Evolutionary conservation across 2,113 vertebrate species (phyloP).

Genomic region (Garra rufa): DNA sequence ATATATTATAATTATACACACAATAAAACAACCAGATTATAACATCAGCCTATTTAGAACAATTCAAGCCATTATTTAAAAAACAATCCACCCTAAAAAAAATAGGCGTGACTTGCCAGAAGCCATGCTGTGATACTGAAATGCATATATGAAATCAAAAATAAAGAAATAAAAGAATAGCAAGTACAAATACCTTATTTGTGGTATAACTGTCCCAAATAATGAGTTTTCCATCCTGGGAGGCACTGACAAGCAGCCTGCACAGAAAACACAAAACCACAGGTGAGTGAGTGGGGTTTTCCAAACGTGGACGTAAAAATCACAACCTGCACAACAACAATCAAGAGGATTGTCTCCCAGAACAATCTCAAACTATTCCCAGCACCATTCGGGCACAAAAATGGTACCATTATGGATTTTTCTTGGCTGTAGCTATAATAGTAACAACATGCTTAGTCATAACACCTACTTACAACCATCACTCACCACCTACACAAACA

Average conservation of each 20-base stretch:
- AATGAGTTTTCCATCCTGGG: slow-evolving; percentile 99
- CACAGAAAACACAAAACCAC: slow-evolving; percentile 32
- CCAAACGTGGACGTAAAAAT: neutral
- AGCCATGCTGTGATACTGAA: neutral
- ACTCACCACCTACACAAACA: neutral
- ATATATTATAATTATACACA: too few relatives aligned
- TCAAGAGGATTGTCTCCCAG: neutral
- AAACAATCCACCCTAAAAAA: neutral
- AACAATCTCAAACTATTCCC: slow-evolving; percentile 23
- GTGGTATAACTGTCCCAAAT: slow-evolving; percentile 99
- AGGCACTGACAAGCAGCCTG: slow-evolving; percentile 98
- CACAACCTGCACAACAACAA: neutral
- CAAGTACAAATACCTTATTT: slow-evolving; percentile 86
- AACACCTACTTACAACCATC: slow-evolving; percentile 35
- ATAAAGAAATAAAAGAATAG: neutral
- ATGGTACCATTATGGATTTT: neutral
- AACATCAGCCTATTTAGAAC: neutral
- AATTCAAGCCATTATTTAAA: neutral
- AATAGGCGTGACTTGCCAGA: neutral
- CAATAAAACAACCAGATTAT: too few relatives aligned
- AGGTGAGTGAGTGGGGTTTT: neutral
- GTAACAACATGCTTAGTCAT: slow-evolving; percentile 38
- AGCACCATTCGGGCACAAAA: neutral
- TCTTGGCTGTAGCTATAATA: slow-evolving; percentile 33
- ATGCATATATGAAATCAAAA: neutral